Evolutionary conservation across 2,113 vertebrate genomes (phyloP), one percentile per base, ranked within the genome.

Genomic region (Pyxicephalus adspersus): DNA sequence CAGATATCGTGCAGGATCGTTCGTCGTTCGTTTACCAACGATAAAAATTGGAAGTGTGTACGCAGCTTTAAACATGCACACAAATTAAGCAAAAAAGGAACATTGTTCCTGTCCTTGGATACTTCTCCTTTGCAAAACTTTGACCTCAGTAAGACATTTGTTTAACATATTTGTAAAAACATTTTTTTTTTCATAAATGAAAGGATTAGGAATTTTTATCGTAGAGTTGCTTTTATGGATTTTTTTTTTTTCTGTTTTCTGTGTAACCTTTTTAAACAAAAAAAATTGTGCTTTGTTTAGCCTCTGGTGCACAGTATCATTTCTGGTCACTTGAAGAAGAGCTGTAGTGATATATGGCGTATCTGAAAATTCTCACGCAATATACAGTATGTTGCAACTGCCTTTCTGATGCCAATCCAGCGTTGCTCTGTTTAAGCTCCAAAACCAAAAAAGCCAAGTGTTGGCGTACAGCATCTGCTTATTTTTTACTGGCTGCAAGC

Each of bases 41-140:
- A n/a, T n/a, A n/a, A n/a, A n/a, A n/a, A n/a, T n/a, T n/a, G n/a
- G n/a, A n/a, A n/a, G n/a, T n/a, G n/a, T n/a, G n/a, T n/a, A n/a
- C n/a, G n/a, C n/a, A n/a, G n/a, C n/a, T n/a, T n/a, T n/a, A 51
- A 55, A n/a, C 38, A 81, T 66, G 45, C 60, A 64, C 45, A 81
- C 58, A 75, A 25, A 25, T 81, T 58, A 45, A 51, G 60, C 60
- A 74, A 20, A 52, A 74, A 22, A 11, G 52, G 15, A 74, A 55
- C 51, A 72, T 81, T 73, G 17, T 22, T 45, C 4, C 29, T n/a
- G 38, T 81, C 70, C 63, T 20, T 16, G 3, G 60, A 65, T 61
- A 65, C 45, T n/a, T 18, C 23, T 75, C 64, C 9, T 52, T 20
- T 77, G 25, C 19, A 58, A 28, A 22, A n/a, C n/a, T 26, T 20